Percentiles rank a stretch among this genome's conserved stretches.
Conservation (phyloP, 2,797 vertebrate genomes). For the Typhlichthys subterraneus region DNA sequence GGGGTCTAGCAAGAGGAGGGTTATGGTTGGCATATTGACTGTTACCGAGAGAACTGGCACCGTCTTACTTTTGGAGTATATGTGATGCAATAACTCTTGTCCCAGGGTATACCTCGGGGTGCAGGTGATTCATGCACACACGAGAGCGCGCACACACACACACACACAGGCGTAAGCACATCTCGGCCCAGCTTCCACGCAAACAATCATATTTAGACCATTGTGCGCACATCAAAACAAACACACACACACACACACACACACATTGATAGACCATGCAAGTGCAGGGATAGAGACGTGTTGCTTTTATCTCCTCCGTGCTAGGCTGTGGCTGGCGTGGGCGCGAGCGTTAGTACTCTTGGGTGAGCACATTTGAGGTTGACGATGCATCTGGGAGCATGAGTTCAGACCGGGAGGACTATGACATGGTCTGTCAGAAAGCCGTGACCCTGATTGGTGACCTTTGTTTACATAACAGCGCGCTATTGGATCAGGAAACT, state of each 20-base stretch:
- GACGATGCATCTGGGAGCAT: constrained; percentile 82
- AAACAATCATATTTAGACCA: constrained; percentile 9
- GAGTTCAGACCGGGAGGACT: constrained; percentile 78
- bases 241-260: constrained; percentile 26
- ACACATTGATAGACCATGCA: constrained; percentile 40
- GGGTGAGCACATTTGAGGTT: constrained; percentile 62
- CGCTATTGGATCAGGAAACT: constrained; percentile 74
- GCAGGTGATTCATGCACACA: constrained; percentile 60
- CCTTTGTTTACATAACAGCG: constrained; percentile 81
- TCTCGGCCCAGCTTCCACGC: constrained; percentile 13
- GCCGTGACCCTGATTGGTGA: constrained; percentile 83
- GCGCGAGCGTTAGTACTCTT: constrained; percentile 54
- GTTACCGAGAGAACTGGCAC: constrained; percentile 37
- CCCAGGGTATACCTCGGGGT: constrained; percentile 62
- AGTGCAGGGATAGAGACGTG: constrained; percentile 64
- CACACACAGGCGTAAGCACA: constrained; percentile 7
- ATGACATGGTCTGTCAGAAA: constrained; percentile 84
- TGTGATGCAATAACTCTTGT: constrained; percentile 69
- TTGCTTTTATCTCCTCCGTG: constrained; percentile 62
- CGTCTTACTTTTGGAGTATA: constrained; percentile 38
- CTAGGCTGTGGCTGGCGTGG: constrained; percentile 47
- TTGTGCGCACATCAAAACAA: constrained; percentile 23
- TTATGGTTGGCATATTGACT: constrained; percentile 8
- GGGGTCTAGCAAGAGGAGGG: not conserved
- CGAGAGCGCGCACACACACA: constrained; percentile 4